Conservation (phyloP, 2,113 vertebrate genomes). For the Pitta sordida region DNA sequence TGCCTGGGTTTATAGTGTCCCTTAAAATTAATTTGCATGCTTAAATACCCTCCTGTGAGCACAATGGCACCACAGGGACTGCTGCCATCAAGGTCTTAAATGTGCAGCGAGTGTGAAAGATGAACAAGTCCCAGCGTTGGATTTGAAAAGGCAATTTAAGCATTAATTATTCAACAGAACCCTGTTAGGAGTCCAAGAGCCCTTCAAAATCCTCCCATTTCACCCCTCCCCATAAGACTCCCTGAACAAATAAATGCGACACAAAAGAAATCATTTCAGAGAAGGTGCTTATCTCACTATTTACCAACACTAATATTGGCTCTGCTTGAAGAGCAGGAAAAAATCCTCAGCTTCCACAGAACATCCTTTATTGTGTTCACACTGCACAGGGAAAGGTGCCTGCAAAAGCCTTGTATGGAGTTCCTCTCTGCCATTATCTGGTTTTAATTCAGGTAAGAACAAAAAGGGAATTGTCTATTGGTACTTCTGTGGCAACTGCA, state of each 20-base stretch:
- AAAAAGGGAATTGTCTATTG: neutral
- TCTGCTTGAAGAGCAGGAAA: neutral
- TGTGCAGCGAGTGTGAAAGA: neutral
- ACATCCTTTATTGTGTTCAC: neutral
- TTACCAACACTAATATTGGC: neutral
- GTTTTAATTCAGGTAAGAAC: neutral
- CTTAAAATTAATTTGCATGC: constrained; percentile 37
- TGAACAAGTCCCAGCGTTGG: neutral
- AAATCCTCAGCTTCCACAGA: neutral
- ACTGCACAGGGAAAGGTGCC: neutral
- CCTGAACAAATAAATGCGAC: neutral
- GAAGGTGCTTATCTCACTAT: neutral
- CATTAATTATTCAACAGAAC: constrained; percentile 14
- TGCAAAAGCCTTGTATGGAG: neutral
- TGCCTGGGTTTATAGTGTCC: neutral
- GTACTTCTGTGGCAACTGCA: neutral
- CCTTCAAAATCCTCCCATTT: neutral
- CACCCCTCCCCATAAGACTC: neutral
- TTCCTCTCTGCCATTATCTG: neutral
- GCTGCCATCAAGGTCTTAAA: neutral
- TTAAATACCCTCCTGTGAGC: constrained; percentile 16
- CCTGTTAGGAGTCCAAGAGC: neutral
- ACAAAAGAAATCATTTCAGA: neutral
- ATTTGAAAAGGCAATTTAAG: constrained; percentile 40
- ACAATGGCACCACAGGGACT: neutral